Percentiles rank a stretch among this genome's conserved stretches.
phyloP scores from a whole-genome alignment of 2,113 vertebrate genomes.

The Orthonyx spaldingii region DNA sequence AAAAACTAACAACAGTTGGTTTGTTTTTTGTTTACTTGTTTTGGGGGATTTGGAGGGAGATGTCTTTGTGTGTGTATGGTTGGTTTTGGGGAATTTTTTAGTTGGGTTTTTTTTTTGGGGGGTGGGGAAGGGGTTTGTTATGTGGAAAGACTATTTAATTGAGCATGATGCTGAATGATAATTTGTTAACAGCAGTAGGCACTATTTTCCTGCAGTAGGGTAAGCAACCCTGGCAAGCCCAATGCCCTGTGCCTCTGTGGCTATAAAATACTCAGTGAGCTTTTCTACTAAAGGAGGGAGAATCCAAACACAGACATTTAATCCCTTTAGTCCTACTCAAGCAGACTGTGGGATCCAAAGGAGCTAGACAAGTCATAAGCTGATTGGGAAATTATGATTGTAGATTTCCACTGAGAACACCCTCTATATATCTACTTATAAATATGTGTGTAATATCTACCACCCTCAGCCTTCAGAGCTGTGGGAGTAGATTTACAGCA shows the following conservation, averaged over 20 bases:
- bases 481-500: not conserved
- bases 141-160: not conserved
- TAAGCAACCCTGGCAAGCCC: not conserved
- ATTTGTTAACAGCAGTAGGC: not conserved
- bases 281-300: not conserved
- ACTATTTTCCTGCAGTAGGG: not conserved
- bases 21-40: not conserved
- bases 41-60: accelerated
- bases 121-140: not conserved
- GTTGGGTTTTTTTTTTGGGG: not conserved
- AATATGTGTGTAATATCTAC: not conserved
- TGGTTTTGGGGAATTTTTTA: accelerated
- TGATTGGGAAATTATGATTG: not conserved
- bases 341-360: not conserved
- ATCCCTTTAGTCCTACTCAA: not conserved
- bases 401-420: not conserved
- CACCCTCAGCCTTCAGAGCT: not conserved
- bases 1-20: not conserved
- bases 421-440: not conserved
- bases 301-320: not conserved
- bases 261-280: not conserved
- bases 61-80: not conserved
- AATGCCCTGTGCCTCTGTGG: not conserved
- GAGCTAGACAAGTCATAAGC: not conserved
- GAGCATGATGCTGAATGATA: not conserved